These are phyloP conservation scores for Macrosiphum euphorbiae DNA, from an alignment of 2,888 invertebrate species.

Conservation along the genomic window DNA sequence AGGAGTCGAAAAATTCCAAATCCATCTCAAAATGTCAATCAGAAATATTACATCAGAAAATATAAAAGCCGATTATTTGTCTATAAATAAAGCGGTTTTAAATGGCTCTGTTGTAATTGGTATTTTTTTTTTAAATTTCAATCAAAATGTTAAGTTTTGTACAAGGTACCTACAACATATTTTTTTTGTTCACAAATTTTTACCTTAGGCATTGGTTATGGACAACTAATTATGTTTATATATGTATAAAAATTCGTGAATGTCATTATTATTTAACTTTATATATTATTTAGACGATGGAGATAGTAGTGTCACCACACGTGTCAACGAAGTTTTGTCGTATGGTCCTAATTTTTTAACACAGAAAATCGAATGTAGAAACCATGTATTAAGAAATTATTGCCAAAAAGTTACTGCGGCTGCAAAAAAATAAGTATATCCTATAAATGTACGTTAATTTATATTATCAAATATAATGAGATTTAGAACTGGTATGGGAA, in stretches of 20 bases:
- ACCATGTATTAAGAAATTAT: constrained; percentile 23
- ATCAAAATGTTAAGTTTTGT: too few relatives aligned
- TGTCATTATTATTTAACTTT: neutral
- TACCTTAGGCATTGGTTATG: neutral
- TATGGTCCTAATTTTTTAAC: neutral
- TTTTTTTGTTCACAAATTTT: too few relatives aligned
- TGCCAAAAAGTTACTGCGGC: constrained; percentile 34
- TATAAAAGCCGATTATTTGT: neutral
- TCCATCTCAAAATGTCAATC: too few relatives aligned
- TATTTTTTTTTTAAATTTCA: neutral
- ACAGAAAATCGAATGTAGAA: constrained; percentile 19
- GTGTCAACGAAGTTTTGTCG: neutral
- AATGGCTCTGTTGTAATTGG: constrained; percentile 30
- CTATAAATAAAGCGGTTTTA: constrained; percentile 18
- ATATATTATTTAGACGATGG: neutral
- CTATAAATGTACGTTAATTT: neutral
- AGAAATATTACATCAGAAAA: too few relatives aligned
- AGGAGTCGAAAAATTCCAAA: too few relatives aligned
- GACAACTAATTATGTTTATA: constrained; percentile 7
- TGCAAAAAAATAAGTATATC: constrained; percentile 27
- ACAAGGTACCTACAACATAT: too few relatives aligned
- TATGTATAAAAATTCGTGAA: neutral
- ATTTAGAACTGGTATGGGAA: constrained; percentile 37
- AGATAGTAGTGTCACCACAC: neutral
- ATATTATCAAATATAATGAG: constrained; percentile 31